A percentile compares a stretch with the other conserved stretches of the same genome.
Conservation (phyloP, 2,888 invertebrate genomes). For the Oligia latruncula region DNA sequence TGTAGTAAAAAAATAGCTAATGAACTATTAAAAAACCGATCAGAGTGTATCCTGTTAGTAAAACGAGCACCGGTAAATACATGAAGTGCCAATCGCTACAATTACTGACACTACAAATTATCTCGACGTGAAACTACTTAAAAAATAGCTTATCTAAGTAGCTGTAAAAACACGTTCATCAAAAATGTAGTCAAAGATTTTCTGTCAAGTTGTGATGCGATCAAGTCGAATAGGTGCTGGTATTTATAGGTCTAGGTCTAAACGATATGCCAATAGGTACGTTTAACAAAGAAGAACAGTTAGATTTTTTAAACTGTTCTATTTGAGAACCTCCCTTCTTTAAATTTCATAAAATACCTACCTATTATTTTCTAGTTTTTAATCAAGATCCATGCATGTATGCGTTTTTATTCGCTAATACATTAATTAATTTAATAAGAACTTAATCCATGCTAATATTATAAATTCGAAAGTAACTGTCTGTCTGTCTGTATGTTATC, state of each 20-base stretch:
- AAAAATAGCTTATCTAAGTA: neutral
- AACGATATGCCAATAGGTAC: neutral
- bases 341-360: neutral
- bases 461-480: no score
- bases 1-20: neutral
- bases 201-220: neutral
- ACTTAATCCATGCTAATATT: neutral
- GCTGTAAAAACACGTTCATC: slow-evolving; percentile 5
- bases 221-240: neutral
- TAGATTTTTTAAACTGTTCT: neutral
- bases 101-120: slow-evolving; percentile 47
- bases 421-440: neutral
- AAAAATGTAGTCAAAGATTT: slow-evolving; percentile 17
- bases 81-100: slow-evolving; percentile 21
- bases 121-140: neutral
- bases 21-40: neutral
- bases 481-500: no score
- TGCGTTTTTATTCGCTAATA: neutral
- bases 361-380: neutral
- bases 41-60: slow-evolving; percentile 9
- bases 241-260: neutral
- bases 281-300: neutral
- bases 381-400: neutral
- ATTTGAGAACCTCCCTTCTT: no score
- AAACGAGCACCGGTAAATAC: neutral